Evolutionary conservation across 2,797 vertebrate species (phyloP).

Genomic region (Sebastes steindachneri): DNA sequence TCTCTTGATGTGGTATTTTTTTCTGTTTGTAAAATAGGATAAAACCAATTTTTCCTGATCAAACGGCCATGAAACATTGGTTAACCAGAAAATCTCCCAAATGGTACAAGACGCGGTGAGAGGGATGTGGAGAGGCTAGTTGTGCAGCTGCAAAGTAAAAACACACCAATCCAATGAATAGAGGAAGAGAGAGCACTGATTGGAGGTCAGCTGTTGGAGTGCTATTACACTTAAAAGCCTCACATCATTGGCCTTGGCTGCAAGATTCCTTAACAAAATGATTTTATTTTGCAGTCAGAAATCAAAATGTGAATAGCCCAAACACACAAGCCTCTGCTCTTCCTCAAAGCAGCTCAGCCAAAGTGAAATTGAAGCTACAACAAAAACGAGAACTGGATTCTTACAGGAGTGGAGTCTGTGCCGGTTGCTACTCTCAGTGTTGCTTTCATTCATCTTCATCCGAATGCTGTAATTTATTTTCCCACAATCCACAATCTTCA

Average conservation of each 20-base stretch:
- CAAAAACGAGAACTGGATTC: slow-evolving; percentile 65
- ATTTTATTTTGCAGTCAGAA: slow-evolving; percentile 13
- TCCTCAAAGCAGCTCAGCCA: slow-evolving; percentile 25
- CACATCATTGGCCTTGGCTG: slow-evolving; percentile 1
- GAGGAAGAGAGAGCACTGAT: slow-evolving; percentile 23
- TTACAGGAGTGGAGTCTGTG: slow-evolving; percentile 25
- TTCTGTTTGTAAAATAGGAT: neutral
- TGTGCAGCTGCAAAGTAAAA: slow-evolving; percentile 50
- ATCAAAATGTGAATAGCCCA: slow-evolving; percentile 33
- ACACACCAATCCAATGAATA: slow-evolving; percentile 10
- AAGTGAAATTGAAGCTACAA: slow-evolving; percentile 20
- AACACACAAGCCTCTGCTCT: slow-evolving; percentile 20
- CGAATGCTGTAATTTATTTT: neutral
- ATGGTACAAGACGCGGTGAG: neutral
- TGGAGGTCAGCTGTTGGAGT: slow-evolving; percentile 53
- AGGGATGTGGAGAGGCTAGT: slow-evolving; percentile 18
- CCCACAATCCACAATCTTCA: neutral
- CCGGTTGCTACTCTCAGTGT: neutral
- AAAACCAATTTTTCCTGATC: neutral
- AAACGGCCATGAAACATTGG: neutral
- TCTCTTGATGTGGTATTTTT: neutral
- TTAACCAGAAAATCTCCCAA: slow-evolving; percentile 11
- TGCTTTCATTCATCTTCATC: neutral
- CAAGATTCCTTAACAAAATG: slow-evolving; percentile 13
- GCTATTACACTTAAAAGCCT: slow-evolving; percentile 40